These are phyloP conservation scores for Myathropa florea DNA, from an alignment of 2,888 invertebrate species.

Conservation along the genomic window DNA sequence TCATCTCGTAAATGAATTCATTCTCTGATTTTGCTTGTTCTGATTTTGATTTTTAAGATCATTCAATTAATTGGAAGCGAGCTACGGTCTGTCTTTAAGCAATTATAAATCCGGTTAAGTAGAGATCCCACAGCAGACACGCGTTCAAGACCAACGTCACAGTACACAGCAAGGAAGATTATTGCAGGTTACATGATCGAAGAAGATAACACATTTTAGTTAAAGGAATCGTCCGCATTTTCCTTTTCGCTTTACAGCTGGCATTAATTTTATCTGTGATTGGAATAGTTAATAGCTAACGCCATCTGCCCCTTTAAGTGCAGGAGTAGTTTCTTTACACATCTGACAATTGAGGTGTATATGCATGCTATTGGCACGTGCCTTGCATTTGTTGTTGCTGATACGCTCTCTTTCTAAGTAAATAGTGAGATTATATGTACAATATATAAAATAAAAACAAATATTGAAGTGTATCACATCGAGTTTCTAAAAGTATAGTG, in stretches of 20 bases:
- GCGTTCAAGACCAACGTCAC: constrained; percentile 37
- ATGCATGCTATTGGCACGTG: constrained; percentile 62
- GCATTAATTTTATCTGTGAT: constrained; percentile 68
- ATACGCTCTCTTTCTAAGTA: background rate
- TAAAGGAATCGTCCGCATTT: constrained; percentile 48
- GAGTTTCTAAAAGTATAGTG: background rate
- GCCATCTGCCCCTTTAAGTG: constrained; percentile 53
- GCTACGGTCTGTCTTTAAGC: constrained; percentile 8
- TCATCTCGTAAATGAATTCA: constrained; percentile 62
- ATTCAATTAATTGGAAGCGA: constrained; percentile 65
- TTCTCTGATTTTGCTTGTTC: constrained; percentile 56
- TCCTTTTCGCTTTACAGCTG: constrained; percentile 61
- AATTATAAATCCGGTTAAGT: constrained; percentile 11
- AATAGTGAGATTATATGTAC: too few species aligned
- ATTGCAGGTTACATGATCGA: constrained; percentile 47
- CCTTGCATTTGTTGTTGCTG: constrained; percentile 51
- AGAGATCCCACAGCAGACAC: constrained; percentile 35
- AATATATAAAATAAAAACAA: background rate
- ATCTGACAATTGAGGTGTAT: background rate
- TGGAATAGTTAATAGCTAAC: constrained; percentile 69
- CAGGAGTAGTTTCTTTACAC: background rate
- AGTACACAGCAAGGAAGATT: constrained; percentile 16
- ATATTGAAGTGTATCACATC: too few species aligned
- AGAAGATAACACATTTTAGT: constrained; percentile 58
- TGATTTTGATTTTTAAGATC: constrained; percentile 67